Evolutionary conservation across 2,797 vertebrate genomes (phyloP), one percentile per base, ranked within the genome.

Genomic region (Poecilia picta): DNA sequence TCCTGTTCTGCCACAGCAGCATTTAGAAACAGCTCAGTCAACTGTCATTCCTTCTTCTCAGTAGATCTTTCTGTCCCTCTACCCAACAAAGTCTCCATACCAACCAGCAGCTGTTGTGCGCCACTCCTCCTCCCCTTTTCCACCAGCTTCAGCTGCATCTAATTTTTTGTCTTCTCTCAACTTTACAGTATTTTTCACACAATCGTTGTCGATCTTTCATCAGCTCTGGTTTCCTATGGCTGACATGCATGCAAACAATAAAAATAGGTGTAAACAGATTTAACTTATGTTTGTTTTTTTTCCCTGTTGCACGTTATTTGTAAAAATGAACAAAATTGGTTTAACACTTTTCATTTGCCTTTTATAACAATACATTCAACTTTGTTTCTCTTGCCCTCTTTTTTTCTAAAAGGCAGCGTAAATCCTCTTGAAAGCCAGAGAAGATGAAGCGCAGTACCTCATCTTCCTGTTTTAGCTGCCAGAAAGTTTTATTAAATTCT

Each of bases 1-100:
- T 84, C 73, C 83, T 82, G 86, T 89, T 93, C 84, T 84, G 79
- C 81, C 74, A 81, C 78, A 83, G 83, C 73, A 81, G 81, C 75
- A 13, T 84, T 88, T 74, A 82, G 78, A 91, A 80, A 90, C 75
- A 72, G 73, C 77, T 81, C 73, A 87, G 79, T 89, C 82, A 80
- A 89, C 84, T 81, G 77, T 86, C 81, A 55, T 68, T 78, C 59
- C 76, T 66, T 79, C 45, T 80, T 33, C 76, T 83, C 82, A 82
- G 28, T 80, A 66, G 64, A 2, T 83, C 80, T 80, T 75, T 88
- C 49, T 87, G 74, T 87, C 81, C 47, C 31, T 85, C 49, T 68
- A n/a, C 66, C 77, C 78, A 77, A 46, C 73, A 85, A 78, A 64
- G 72, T 83, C 76, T 66, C 83, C 79, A 81, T 86, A 78, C 77